Conservation (phyloP, 1,140 invertebrate genomes). For the Sitodiplosis mosellana region DNA sequence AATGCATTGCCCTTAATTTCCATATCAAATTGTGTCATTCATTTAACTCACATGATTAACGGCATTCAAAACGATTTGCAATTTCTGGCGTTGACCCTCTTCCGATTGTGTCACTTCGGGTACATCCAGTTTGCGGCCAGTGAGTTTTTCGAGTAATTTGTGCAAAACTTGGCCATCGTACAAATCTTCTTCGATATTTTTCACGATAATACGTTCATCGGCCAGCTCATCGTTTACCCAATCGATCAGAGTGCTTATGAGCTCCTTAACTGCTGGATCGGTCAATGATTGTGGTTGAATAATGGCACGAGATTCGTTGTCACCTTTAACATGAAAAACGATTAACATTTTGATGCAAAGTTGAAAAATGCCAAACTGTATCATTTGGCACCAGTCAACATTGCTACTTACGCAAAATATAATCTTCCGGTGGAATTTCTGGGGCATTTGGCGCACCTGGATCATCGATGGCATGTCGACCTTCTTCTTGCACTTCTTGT, state of each 20-base stretch:
- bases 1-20: not conserved
- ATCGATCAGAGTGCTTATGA: conserved; percentile 79
- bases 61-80: conserved; percentile 69
- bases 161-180: conserved; percentile 98
- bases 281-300: conserved; percentile 76
- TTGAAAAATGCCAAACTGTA: too few species aligned
- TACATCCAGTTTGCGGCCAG: conserved; percentile 79
- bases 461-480: conserved; percentile 91
- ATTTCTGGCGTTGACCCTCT: conserved; percentile 91
- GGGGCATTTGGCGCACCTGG: conserved; percentile 69
- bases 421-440: conserved; percentile 82
- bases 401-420: conserved; percentile 53
- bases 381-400: too few species aligned
- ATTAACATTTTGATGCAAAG: not conserved
- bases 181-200: conserved; percentile 90
- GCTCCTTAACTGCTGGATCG: conserved; percentile 70
- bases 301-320: conserved; percentile 93
- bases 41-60: conserved; percentile 59
- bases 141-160: conserved; percentile 87
- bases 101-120: conserved; percentile 98
- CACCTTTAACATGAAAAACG: conserved; percentile 39
- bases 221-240: conserved; percentile 99
- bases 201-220: conserved; percentile 90
- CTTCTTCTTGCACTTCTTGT: conserved; percentile 87
- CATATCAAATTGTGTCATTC: conserved; percentile 1